Evolutionary conservation across 2,797 vertebrate species (phyloP).

Genomic region (Amniataba percoides): DNA sequence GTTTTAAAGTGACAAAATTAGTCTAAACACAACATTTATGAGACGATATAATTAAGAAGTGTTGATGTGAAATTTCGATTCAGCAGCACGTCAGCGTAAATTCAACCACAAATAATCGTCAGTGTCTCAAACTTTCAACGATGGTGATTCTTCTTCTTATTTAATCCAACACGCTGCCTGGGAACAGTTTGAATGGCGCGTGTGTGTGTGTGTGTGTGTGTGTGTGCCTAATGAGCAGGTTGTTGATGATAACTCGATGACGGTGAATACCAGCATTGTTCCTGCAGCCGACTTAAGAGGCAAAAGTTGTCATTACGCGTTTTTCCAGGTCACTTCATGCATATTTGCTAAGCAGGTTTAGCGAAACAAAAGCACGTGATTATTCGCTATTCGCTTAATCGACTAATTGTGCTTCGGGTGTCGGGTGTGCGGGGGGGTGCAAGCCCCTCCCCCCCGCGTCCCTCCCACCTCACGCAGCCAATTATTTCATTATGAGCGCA

Average conservation of each 20-base stretch:
- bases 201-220: conserved; percentile 26
- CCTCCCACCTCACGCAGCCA: conserved; percentile 53
- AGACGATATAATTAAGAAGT: too few species aligned
- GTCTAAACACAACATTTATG: too few species aligned
- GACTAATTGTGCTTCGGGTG: conserved; percentile 55
- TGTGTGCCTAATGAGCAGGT: conserved; percentile 49
- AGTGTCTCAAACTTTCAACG: too few species aligned
- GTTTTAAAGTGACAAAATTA: neutral
- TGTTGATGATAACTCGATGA: conserved; percentile 56
- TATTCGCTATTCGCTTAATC: conserved; percentile 47
- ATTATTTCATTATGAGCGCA: conserved; percentile 69
- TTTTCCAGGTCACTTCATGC: conserved; percentile 80
- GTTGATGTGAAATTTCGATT: too few species aligned
- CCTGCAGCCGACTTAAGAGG: conserved; percentile 56
- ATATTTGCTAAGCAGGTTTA: conserved; percentile 58
- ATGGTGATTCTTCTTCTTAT: too few species aligned
- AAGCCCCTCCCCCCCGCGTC: conserved; percentile 29
- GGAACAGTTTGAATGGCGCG: conserved; percentile 22
- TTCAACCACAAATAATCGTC: neutral
- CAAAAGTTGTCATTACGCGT: conserved; percentile 79
- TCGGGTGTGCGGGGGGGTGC: conserved; percentile 31
- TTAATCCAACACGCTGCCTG: conserved; percentile 8
- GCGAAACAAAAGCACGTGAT: conserved; percentile 50
- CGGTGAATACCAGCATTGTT: conserved; percentile 76
- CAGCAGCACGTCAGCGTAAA: too few species aligned